Conservation (phyloP, 2,113 vertebrate species). For the Spea multiplicata region DNA sequence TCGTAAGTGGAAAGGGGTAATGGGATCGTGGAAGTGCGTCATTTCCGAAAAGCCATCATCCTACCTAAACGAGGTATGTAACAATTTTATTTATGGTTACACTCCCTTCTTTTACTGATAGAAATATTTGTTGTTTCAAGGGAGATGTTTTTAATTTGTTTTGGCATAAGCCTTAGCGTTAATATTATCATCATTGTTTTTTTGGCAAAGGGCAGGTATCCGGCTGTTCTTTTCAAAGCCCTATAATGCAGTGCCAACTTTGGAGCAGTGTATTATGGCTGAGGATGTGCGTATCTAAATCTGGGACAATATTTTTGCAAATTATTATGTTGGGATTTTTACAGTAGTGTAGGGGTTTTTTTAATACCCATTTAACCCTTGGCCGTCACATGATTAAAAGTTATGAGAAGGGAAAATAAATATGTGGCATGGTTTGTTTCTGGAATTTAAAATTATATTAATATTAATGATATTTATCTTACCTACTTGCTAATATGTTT, state of each 20-base stretch:
- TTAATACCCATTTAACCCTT: neutral
- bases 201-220: conserved; percentile 25
- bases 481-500: too few relatives aligned
- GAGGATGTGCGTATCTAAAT: neutral
- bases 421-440: too few relatives aligned
- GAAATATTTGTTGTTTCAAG: conserved; percentile 17
- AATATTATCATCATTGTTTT: conserved; percentile 20
- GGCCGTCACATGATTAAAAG: too few relatives aligned
- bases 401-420: too few relatives aligned
- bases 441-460: too few relatives aligned
- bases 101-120: conserved; percentile 38
- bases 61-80: conserved; percentile 73
- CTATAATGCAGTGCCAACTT: conserved; percentile 5
- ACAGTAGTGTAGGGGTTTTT: neutral
- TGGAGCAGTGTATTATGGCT: neutral
- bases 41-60: conserved; percentile 77
- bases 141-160: conserved; percentile 30
- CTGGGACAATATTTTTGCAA: neutral
- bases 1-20: conserved; percentile 82
- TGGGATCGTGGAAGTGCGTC: conserved; percentile 81
- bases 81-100: neutral
- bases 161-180: conserved; percentile 16
- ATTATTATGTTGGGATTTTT: neutral
- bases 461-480: too few relatives aligned
- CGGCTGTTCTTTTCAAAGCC: conserved; percentile 9